Conservation (phyloP, 2,113 vertebrate genomes). For the Dunckerocampus dactyliophorus region DNA sequence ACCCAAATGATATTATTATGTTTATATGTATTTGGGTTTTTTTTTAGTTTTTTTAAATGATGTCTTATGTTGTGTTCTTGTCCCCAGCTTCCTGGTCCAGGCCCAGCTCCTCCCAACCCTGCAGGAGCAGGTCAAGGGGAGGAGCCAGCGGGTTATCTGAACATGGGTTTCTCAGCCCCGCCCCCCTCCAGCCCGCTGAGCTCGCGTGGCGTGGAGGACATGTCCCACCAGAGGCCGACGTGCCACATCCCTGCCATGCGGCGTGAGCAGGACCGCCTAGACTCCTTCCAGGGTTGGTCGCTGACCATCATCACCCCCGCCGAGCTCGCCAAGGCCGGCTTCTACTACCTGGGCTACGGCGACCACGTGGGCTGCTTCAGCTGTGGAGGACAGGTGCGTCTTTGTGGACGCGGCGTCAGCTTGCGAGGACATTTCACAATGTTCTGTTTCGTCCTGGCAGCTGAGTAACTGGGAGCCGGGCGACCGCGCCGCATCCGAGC, state of each 20-base stretch:
- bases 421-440: neutral
- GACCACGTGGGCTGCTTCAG: slow-evolving; percentile 92
- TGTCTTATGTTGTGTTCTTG: neutral
- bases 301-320: slow-evolving; percentile 79
- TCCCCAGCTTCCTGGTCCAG: slow-evolving; percentile 44
- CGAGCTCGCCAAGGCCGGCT: slow-evolving; percentile 91
- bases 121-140: slow-evolving; percentile 57
- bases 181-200: slow-evolving; percentile 74
- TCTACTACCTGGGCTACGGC: slow-evolving; percentile 87
- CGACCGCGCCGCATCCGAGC: slow-evolving; percentile 89
- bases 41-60: neutral
- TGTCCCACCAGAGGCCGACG: slow-evolving; percentile 73
- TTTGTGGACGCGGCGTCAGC: neutral
- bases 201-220: slow-evolving; percentile 76
- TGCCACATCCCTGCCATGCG: slow-evolving; percentile 80
- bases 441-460: slow-evolving; percentile 36
- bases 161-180: slow-evolving; percentile 76
- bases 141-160: slow-evolving; percentile 79
- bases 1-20: too few relatives aligned
- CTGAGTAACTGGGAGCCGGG: slow-evolving; percentile 95
- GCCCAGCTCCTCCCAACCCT: slow-evolving; percentile 37
- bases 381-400: slow-evolving; percentile 79
- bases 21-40: neutral
- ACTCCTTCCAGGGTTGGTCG: slow-evolving; percentile 82
- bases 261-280: slow-evolving; percentile 84